Conservation (phyloP, 2,797 vertebrate species). For the Chrysolophus pictus region DNA sequence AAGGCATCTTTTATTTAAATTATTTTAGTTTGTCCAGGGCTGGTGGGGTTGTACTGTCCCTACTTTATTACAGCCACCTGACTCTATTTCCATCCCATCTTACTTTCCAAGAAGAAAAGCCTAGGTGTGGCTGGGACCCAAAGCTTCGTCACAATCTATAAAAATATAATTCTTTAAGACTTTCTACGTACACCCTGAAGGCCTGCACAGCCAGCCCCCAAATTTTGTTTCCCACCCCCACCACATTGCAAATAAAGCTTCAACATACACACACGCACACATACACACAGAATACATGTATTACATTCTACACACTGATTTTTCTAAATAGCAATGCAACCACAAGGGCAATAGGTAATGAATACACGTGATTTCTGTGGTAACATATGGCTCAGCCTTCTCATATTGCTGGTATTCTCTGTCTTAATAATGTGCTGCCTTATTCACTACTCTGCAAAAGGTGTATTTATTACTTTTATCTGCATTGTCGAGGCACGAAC, state of each 20-base stretch:
- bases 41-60: slow-evolving; percentile 61
- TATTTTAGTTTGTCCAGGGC: slow-evolving; percentile 55
- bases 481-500: not conserved
- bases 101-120: slow-evolving; percentile 47
- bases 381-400: slow-evolving; percentile 71
- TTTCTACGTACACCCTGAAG: slow-evolving; percentile 36
- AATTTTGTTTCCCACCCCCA: slow-evolving; percentile 36
- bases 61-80: slow-evolving; percentile 50
- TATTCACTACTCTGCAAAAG: not conserved
- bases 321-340: slow-evolving; percentile 68
- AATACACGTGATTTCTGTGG: slow-evolving; percentile 20
- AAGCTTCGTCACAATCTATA: slow-evolving; percentile 53
- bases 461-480: not conserved
- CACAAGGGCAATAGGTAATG: slow-evolving; percentile 62
- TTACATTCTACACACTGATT: slow-evolving; percentile 60
- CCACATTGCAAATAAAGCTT: slow-evolving; percentile 62
- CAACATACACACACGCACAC: not conserved
- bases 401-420: slow-evolving; percentile 58
- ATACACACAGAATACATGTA: slow-evolving; percentile 9
- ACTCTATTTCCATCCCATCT: not conserved
- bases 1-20: slow-evolving; percentile 67
- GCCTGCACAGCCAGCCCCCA: slow-evolving; percentile 66
- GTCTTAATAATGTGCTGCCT: slow-evolving; percentile 24
- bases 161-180: slow-evolving; percentile 69
- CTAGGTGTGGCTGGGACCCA: slow-evolving; percentile 6